A percentile compares a stretch with the other conserved stretches of the same genome.
These are phyloP conservation scores for Drosophila pandora DNA, from an alignment of 1,140 invertebrate genomes.

Conservation along the genomic window DNA sequence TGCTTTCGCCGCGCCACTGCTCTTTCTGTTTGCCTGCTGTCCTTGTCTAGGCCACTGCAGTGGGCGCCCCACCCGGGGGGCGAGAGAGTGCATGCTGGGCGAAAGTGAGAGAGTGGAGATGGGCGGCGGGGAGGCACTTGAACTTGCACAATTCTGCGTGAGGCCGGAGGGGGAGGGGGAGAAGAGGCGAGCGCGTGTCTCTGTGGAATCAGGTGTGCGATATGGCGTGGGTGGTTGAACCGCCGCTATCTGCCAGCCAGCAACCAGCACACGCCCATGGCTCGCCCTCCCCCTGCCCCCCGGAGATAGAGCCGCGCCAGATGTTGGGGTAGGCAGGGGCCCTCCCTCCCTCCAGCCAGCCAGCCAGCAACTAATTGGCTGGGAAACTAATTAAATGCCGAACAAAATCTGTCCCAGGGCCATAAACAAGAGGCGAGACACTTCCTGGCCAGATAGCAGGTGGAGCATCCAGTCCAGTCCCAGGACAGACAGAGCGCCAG, in stretches of 20 bases:
- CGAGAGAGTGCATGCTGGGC: constrained; percentile 7
- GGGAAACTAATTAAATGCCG: not conserved
- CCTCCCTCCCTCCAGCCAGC: not conserved
- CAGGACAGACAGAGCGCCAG: not conserved
- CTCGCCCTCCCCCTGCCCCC: not conserved
- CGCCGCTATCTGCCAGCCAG: constrained; percentile 1
- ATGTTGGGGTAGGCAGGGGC: constrained; percentile 65
- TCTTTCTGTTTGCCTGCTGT: constrained; percentile 2
- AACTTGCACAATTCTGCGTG: constrained; percentile 36
- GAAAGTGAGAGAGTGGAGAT: constrained; percentile 27
- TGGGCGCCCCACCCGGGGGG: constrained; percentile 35
- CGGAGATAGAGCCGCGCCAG: constrained; percentile 18
- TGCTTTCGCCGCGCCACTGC: constrained; percentile 21
- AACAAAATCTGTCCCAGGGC: too few relatives aligned
- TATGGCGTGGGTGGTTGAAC: constrained; percentile 28
- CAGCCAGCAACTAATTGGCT: not conserved
- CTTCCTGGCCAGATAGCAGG: not conserved
- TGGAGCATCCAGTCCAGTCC: not conserved
- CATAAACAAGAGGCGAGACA: not conserved
- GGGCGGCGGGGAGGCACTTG: constrained; percentile 46
- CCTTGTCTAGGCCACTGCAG: not conserved
- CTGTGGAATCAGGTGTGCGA: constrained; percentile 38
- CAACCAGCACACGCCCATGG: constrained; percentile 13
- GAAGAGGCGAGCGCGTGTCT: constrained; percentile 24
- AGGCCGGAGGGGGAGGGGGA: too few relatives aligned